Conservation (phyloP, 2,888 invertebrate genomes). For the Belgica antarctica region DNA sequence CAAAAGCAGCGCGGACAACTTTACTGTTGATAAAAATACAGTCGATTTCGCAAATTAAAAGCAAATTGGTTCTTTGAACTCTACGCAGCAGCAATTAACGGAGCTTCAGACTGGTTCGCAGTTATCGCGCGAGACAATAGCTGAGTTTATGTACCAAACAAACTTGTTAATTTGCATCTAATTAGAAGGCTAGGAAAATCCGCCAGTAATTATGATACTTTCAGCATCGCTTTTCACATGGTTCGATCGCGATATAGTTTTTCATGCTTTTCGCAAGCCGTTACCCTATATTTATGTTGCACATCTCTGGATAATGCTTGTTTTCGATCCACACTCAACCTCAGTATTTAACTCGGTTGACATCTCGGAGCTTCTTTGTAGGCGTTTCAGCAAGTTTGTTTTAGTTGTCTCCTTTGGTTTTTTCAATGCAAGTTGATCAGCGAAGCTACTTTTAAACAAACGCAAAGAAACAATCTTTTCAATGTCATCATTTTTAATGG, state of each 20-base stretch:
- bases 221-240: constrained; percentile 6
- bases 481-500: neutral
- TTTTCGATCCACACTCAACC: constrained; percentile 6
- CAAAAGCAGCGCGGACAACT: constrained; percentile 27
- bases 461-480: neutral
- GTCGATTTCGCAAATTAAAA: constrained; percentile 17
- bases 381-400: too few species aligned
- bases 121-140: neutral
- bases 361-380: constrained; percentile 1
- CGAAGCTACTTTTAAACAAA: neutral
- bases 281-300: constrained; percentile 15
- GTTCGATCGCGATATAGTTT: constrained; percentile 17
- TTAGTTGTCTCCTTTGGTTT: too few species aligned
- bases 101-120: neutral
- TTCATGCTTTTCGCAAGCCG: neutral
- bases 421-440: neutral
- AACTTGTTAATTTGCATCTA: constrained; percentile 35
- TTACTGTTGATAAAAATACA: constrained; percentile 31
- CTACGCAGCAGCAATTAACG: constrained; percentile 22
- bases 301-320: constrained; percentile 1
- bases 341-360: constrained; percentile 7
- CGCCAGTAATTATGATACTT: constrained; percentile 21
- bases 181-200: constrained; percentile 22
- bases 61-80: constrained; percentile 26
- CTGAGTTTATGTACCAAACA: constrained; percentile 19